Evolutionary conservation across 2,113 vertebrate species (phyloP).

Genomic region (Protomyctophum bolini): DNA sequence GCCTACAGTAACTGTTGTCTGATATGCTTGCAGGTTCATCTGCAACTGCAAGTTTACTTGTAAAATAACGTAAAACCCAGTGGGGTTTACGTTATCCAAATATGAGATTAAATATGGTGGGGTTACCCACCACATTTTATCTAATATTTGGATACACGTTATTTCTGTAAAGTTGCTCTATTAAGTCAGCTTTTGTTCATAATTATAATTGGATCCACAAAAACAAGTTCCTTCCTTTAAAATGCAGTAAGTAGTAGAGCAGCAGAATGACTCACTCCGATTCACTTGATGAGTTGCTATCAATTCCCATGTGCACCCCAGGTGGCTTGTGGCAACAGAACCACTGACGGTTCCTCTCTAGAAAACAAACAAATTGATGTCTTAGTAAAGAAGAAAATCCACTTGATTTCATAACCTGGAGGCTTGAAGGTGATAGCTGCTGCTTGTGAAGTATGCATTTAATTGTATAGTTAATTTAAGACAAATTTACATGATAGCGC

Average conservation of each 20-base stretch:
- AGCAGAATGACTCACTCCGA: not conserved
- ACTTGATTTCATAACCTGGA: conserved; percentile 21
- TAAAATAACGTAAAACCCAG: no score
- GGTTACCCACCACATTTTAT: no score
- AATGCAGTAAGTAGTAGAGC: not conserved
- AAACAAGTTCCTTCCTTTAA: not conserved
- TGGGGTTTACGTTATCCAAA: no score
- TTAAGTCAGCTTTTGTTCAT: not conserved
- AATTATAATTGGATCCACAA: no score
- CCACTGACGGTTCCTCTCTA: conserved; percentile 30
- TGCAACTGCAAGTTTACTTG: no score
- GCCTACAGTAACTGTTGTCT: no score
- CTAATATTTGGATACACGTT: not conserved
- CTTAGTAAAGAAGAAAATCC: conserved; percentile 22
- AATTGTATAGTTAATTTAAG: conserved; percentile 96
- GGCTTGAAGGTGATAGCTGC: conserved; percentile 40
- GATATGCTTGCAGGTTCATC: no score
- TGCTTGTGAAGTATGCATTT: conserved; percentile 86
- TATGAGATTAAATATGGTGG: no score
- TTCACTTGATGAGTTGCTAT: conserved; percentile 34
- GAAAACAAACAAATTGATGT: conserved; percentile 48
- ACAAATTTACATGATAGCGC: conserved; percentile 96
- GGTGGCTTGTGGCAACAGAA: conserved; percentile 33
- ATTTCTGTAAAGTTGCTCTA: not conserved
- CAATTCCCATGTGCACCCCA: conserved; percentile 46